Percentiles rank a stretch among this genome's conserved stretches.
Evolutionary conservation across 2,113 vertebrate genomes (phyloP).

Genomic region (pig (Sus scrofa)): T2T-Sscrofa CM000819.6:76675501-76676000

Average conservation of each 20-base stretch:
- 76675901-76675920: background rate
- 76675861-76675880: background rate
- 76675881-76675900: background rate
- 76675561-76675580: background rate
- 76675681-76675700: background rate
- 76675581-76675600: background rate
- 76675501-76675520: background rate
- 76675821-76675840: background rate
- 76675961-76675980: background rate
- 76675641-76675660: background rate
- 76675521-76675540: background rate
- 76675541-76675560: background rate
- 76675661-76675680: background rate
- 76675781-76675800: background rate
- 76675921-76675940: background rate
- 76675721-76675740: background rate
- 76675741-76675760: background rate
- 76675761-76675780: too few species aligned
- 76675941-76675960: background rate
- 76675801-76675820: background rate
- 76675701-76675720: background rate
- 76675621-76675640: background rate
- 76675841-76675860: background rate
- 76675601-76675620: background rate
- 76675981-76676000: background rate